A percentile compares a stretch with the other conserved stretches of the same genome.
Conservation (phyloP, 2,113 vertebrate species). For the Elanoides forficatus region DNA sequence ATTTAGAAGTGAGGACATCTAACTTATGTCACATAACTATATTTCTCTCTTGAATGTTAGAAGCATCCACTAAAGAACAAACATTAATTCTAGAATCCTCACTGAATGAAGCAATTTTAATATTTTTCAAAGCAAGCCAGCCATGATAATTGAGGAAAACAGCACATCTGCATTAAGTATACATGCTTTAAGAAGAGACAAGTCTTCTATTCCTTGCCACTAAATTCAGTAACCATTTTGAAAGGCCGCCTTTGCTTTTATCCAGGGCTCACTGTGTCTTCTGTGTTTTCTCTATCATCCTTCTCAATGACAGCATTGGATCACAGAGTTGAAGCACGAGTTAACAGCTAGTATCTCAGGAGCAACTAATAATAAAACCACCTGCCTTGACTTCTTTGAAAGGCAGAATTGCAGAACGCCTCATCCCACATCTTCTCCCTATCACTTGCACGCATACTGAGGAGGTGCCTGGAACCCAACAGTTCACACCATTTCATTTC, state of each 20-base stretch:
- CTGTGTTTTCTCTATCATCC: not conserved
- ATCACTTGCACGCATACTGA: accelerated
- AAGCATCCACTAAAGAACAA: not conserved
- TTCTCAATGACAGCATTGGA: not conserved
- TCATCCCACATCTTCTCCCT: not conserved
- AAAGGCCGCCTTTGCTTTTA: not conserved
- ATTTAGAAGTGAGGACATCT: not conserved
- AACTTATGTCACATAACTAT: not conserved
- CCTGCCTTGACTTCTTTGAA: not conserved
- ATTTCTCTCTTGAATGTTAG: not conserved
- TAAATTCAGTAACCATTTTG: not conserved
- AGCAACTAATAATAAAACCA: not conserved
- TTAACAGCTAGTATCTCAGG: not conserved
- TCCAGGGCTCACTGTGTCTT: not conserved
- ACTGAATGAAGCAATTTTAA: not conserved
- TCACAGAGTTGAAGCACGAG: not conserved
- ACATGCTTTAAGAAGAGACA: not conserved
- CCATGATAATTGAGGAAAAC: not conserved
- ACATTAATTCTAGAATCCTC: not conserved
- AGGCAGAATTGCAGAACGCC: not conserved
- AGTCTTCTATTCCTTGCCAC: not conserved
- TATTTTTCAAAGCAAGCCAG: not conserved
- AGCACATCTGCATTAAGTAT: not conserved
- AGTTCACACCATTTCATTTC: not conserved
- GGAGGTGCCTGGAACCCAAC: not conserved